Conservation (phyloP, 1,140 invertebrate genomes). For the Penaeus japonicus region DNA sequence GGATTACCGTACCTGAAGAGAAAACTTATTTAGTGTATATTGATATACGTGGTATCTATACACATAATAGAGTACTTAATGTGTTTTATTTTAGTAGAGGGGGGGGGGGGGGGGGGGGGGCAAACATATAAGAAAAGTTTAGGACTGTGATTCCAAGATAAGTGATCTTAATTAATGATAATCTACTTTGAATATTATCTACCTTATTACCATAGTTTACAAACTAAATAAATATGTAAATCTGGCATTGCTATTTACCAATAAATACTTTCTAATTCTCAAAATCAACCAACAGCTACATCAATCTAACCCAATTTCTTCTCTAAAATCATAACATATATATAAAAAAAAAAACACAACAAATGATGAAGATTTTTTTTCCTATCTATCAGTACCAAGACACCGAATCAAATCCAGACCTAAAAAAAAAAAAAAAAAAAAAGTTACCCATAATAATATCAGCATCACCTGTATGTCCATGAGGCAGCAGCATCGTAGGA, state of each 20-base stretch:
- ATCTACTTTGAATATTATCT: neutral
- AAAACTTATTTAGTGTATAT: neutral
- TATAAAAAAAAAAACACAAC: too few relatives aligned
- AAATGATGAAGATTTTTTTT: too few relatives aligned
- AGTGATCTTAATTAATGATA: too few relatives aligned
- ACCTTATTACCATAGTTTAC: too few relatives aligned
- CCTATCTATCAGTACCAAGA: too few relatives aligned
- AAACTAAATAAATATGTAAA: neutral
- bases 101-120: too few relatives aligned
- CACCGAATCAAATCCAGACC: too few relatives aligned
- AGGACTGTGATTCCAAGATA: too few relatives aligned
- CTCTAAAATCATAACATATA: too few relatives aligned
- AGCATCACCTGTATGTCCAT: constrained; percentile 37
- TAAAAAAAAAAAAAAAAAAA: neutral
- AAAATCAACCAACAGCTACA: neutral
- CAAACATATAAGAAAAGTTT: too few relatives aligned
- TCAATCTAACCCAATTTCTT: neutral
- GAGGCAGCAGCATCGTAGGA: constrained; percentile 6
- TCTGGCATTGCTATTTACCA: neutral
- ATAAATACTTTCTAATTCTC: neutral
- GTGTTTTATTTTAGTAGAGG: too few relatives aligned
- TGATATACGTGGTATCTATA: neutral
- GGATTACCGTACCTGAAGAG: neutral
- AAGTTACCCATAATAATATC: neutral
- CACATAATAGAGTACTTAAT: neutral